phyloP scores from a whole-genome alignment of 2,888 invertebrate genomes.

The Gerris lacustris region DNA sequence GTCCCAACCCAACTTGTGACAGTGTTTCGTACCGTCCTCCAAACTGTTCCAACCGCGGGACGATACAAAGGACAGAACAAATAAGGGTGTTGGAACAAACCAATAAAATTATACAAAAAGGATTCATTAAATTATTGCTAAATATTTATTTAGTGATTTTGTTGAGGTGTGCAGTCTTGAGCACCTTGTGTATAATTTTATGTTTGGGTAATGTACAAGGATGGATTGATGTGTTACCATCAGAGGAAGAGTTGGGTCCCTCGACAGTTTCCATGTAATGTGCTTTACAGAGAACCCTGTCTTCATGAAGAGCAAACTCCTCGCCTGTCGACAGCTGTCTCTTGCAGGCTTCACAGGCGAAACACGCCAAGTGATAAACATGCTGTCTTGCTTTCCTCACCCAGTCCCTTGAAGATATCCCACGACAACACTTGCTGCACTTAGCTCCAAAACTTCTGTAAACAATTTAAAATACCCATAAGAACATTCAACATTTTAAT shows the following conservation, averaged over 20 bases:
- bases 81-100: too few species aligned
- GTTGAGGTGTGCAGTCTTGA: too few species aligned
- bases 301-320: slow-evolving; percentile 92
- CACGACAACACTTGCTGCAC: slow-evolving; percentile 88
- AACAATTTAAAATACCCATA: slow-evolving; percentile 7
- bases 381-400: slow-evolving; percentile 86
- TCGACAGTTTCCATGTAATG: slow-evolving; percentile 88
- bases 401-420: slow-evolving; percentile 93
- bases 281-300: slow-evolving; percentile 88
- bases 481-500: not conserved
- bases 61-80: too few species aligned
- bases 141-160: too few species aligned
- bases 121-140: too few species aligned
- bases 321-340: slow-evolving; percentile 87
- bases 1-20: too few species aligned
- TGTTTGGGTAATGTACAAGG: too few species aligned
- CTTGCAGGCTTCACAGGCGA: slow-evolving; percentile 93
- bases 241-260: slow-evolving; percentile 81
- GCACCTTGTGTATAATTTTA: too few species aligned
- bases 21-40: too few species aligned
- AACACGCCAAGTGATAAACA: slow-evolving; percentile 96
- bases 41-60: too few species aligned
- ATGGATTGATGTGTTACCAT: slow-evolving; percentile 47
- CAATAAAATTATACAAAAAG: too few species aligned
- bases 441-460: slow-evolving; percentile 87